Base-by-base conservation (phyloP, 2,113 vertebrate species). In the Barbus barbus region DNA sequence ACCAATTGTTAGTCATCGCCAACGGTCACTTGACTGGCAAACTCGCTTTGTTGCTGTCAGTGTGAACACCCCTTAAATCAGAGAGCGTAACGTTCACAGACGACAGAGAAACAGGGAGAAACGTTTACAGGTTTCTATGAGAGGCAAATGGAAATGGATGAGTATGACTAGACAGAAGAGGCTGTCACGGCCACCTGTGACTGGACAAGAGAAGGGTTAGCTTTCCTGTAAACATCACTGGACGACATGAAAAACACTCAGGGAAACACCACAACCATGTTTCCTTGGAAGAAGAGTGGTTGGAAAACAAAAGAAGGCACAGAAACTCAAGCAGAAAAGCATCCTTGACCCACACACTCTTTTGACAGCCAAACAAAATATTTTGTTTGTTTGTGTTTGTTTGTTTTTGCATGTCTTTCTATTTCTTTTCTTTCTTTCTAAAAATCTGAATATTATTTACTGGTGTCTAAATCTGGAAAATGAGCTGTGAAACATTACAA, bases 341-440 rank as follows among this genome's bases (percentile, higher is more conserved):
- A 51, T 44, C 26, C 26, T 72, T 31, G 67, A 82, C 51, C 44
- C 73, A 80, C 58, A 80, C 51, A 71, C 28, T 73, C 46, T 56
- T 51, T 14, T 79, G 38, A 91, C 85, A 82, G 86, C 83, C 60
- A 75, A 84, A 75, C 83, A 82, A 81, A 83, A 16, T 78, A 33
- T 83, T 89, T 84, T 87, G 84, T 89, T 86, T 88, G 87, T 89
- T 89, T 89, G 86, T 88, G 84, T 90, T 87, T 88, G 88, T 90
- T 89, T 91, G 88, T 91, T 90, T 91, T 83, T 83, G 38, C 56
- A 46, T 81, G 76, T 81, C 41, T 12, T 44, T 44, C 41, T 44
- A n/a, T 44, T 63, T 69, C 36, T 5, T 69, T 16, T 90, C 16
- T 69, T 33, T 44, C 4, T 87, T 78, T 81, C 65, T 82, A 76